Conservation (phyloP, 2,888 invertebrate species). For the Oxytorus armatus region DNA sequence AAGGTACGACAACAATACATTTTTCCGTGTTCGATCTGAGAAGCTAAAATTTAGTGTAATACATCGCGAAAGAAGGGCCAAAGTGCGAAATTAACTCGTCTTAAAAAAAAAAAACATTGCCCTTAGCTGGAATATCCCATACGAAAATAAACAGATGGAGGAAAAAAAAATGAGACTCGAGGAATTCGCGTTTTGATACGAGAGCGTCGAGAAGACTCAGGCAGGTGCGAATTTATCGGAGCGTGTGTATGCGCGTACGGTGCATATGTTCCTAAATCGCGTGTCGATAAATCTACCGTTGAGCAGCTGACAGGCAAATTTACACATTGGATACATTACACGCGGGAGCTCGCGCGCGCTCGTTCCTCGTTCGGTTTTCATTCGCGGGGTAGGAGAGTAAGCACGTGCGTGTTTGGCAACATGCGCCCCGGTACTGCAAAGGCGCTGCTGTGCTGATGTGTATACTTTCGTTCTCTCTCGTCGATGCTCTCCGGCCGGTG, state of each 20-base stretch:
- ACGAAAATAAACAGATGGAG: not conserved
- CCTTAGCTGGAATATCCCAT: too few relatives aligned
- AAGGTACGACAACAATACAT: too few relatives aligned
- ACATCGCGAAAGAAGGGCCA: too few relatives aligned
- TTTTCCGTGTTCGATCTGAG: too few relatives aligned
- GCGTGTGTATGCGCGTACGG: constrained; percentile 27
- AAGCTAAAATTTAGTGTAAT: too few relatives aligned
- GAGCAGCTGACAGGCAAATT: constrained; percentile 70
- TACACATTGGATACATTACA: constrained; percentile 67
- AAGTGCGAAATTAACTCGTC: too few relatives aligned
- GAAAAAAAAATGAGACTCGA: not conserved
- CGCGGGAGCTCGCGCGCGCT: constrained; percentile 58
- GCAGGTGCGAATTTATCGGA: constrained; percentile 63
- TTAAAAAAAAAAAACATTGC: too few relatives aligned
- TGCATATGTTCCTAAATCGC: constrained; percentile 67
- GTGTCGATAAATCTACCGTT: constrained; percentile 70
- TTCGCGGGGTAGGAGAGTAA: constrained; percentile 39
- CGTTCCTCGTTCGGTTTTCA: constrained; percentile 29
- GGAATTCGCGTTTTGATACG: constrained; percentile 46
- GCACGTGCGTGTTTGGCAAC: constrained; percentile 61
- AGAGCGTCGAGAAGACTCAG: constrained; percentile 26
- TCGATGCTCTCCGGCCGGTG: not conserved
- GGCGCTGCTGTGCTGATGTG: not conserved
- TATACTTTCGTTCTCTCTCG: not conserved
- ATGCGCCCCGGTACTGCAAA: constrained; percentile 38